phyloP scores from a whole-genome alignment of 1,140 invertebrate genomes.

The Carposina sasakii region DNA sequence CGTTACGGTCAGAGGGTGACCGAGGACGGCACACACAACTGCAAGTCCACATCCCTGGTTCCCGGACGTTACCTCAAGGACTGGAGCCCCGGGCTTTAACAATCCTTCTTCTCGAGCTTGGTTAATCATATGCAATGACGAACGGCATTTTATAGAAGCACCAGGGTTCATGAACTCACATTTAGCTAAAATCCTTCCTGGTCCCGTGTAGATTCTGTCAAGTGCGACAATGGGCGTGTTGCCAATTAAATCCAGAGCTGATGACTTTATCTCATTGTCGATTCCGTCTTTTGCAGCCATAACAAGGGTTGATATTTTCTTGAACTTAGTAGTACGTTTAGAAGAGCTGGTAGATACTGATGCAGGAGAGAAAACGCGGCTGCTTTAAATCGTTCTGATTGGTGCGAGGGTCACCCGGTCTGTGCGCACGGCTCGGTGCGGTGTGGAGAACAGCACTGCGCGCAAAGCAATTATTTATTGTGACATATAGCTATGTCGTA shows the following conservation, averaged over 20 bases:
- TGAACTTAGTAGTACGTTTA: no score
- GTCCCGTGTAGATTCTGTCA: constrained; percentile 49
- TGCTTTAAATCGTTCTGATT: not conserved
- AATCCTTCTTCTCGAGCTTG: constrained; percentile 38
- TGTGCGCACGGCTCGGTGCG: not conserved
- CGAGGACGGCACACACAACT: constrained; percentile 55
- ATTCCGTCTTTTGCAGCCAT: no score
- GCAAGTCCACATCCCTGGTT: constrained; percentile 61
- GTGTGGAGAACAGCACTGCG: no score
- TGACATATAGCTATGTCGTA: no score
- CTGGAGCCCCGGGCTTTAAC: constrained; percentile 43
- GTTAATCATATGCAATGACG: constrained; percentile 52
- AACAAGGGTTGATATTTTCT: no score
- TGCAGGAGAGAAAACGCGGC: no score
- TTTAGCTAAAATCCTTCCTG: constrained; percentile 54
- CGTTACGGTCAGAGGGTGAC: constrained; percentile 49
- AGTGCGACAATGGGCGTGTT: constrained; percentile 58
- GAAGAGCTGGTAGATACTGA: no score
- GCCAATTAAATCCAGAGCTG: constrained; percentile 56
- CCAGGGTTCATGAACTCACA: constrained; percentile 66
- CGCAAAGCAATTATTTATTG: no score
- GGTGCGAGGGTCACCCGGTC: no score
- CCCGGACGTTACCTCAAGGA: constrained; percentile 58
- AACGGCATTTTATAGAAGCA: constrained; percentile 58
- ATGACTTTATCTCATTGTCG: constrained; percentile 50